phyloP scores from a whole-genome alignment of 2,113 vertebrate genomes.

The Sinocyclocheilus maitianheensis region DNA sequence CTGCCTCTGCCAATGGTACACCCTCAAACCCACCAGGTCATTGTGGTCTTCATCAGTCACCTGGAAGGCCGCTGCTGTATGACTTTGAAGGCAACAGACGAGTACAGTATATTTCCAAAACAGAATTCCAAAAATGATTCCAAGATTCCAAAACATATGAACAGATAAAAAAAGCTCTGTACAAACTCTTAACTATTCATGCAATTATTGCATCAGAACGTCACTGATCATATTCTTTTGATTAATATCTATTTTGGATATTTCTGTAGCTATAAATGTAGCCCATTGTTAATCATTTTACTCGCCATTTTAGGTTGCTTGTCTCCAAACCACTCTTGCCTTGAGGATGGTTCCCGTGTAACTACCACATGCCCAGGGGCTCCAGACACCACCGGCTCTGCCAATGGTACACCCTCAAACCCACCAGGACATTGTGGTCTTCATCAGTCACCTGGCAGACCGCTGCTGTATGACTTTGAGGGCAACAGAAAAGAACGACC shows the following conservation, averaged over 20 bases:
- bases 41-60: conserved; percentile 72
- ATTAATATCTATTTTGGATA: background rate
- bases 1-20: conserved; percentile 74
- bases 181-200: background rate
- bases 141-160: too few relatives aligned
- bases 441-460: conserved; percentile 74
- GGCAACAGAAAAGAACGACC: conserved; percentile 81
- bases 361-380: conserved; percentile 71
- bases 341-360: conserved; percentile 78
- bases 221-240: background rate
- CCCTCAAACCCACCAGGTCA: conserved; percentile 70
- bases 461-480: conserved; percentile 80
- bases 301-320: conserved; percentile 68
- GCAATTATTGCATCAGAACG: background rate
- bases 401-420: conserved; percentile 76
- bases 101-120: too few relatives aligned
- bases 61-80: conserved; percentile 77
- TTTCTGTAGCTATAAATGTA: background rate
- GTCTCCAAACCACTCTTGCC: conserved; percentile 78
- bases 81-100: conserved; percentile 86
- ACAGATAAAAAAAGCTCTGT: background rate
- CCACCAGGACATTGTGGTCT: conserved; percentile 71
- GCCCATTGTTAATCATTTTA: background rate
- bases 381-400: conserved; percentile 67
- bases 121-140: too few relatives aligned